Conservation (phyloP, 2,888 invertebrate genomes). For the Dichetophora obliterata region DNA sequence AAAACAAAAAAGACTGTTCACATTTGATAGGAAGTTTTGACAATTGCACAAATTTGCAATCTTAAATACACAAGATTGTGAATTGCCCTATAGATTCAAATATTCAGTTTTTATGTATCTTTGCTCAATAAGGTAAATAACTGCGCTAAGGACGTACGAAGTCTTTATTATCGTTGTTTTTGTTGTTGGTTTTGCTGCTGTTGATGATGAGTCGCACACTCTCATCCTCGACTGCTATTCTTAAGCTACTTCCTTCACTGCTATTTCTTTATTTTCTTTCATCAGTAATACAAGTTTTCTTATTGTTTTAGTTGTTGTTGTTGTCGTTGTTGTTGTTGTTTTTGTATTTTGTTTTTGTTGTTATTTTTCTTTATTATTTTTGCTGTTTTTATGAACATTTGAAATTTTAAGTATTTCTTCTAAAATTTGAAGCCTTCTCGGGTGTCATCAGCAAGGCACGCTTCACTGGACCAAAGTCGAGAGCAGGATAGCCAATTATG, state of each 20-base stretch:
- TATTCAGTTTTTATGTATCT: no score
- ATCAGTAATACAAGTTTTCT: background rate
- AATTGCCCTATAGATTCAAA: no score
- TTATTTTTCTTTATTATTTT: background rate
- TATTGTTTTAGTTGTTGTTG: background rate
- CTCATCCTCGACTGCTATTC: background rate
- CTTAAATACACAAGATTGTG: no score
- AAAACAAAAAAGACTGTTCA: no score
- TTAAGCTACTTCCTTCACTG: background rate
- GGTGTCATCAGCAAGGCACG: slow-evolving; percentile 3
- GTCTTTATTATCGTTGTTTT: background rate
- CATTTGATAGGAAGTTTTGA: no score
- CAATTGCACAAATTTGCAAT: no score
- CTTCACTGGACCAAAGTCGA: background rate
- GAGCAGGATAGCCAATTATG: background rate
- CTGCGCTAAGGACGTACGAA: no score
- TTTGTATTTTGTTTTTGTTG: background rate
- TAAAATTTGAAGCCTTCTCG: background rate
- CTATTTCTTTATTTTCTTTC: background rate
- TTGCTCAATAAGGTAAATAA: no score
- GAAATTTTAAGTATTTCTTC: background rate
- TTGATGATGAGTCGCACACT: background rate
- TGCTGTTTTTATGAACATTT: slow-evolving; percentile 10
- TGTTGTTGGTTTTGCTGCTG: no score
- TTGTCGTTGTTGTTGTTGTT: background rate